phyloP scores from a whole-genome alignment of 2,888 invertebrate genomes.

The Brachypalpus laphriformis region DNA sequence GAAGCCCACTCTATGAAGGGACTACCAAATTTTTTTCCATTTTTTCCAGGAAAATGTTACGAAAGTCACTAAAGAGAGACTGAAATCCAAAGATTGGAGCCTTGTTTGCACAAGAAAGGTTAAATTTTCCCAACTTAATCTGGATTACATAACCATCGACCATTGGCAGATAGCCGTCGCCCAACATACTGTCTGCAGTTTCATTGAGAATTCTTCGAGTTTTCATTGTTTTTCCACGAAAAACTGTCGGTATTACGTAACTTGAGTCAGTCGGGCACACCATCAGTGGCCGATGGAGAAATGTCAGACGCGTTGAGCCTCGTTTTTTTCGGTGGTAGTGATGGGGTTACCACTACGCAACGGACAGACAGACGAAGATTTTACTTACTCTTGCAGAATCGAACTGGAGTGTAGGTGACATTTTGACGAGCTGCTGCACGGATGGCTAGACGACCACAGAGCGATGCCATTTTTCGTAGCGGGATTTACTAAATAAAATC shows the following conservation, averaged over 20 bases:
- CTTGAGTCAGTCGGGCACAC: slow-evolving; percentile 1
- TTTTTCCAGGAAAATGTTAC: slow-evolving; percentile 1
- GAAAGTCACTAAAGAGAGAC: slow-evolving; percentile 10
- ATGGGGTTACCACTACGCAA: slow-evolving; percentile 14
- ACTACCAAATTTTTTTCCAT: background rate
- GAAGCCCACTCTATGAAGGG: background rate
- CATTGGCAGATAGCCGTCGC: background rate
- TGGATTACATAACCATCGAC: slow-evolving; percentile 60
- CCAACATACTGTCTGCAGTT: background rate
- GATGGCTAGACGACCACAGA: slow-evolving; percentile 88
- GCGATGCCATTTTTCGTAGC: slow-evolving; percentile 87
- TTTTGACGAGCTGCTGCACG: slow-evolving; percentile 87
- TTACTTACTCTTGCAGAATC: slow-evolving; percentile 87
- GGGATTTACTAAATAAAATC: slow-evolving; percentile 55
- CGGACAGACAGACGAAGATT: no score
- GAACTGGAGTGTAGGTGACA: slow-evolving; percentile 85
- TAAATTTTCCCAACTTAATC: slow-evolving; percentile 44
- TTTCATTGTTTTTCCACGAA: slow-evolving; percentile 11
- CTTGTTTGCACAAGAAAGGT: slow-evolving; percentile 18
- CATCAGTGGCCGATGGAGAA: background rate
- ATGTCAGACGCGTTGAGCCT: slow-evolving; percentile 70
- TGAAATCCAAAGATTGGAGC: background rate
- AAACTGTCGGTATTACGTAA: slow-evolving; percentile 57
- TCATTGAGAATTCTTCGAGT: background rate
- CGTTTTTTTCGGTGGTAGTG: slow-evolving; percentile 47